phyloP scores from a whole-genome alignment of 2,797 vertebrate species.

The Girardinus metallicus region DNA sequence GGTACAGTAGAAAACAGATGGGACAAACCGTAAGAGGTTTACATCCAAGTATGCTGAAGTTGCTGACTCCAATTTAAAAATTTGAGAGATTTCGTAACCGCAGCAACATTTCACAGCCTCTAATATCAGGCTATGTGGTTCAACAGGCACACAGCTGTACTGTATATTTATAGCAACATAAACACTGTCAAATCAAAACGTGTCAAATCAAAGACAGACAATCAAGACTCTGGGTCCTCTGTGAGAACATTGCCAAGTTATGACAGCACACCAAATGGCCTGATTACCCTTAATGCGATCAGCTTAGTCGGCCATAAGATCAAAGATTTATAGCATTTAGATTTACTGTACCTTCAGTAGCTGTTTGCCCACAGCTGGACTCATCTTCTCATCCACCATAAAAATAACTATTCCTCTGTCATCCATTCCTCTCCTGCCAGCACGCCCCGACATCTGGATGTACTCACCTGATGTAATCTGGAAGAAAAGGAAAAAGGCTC shows the following conservation, averaged over 20 bases:
- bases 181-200: conserved; percentile 40
- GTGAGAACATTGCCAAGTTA: conserved; percentile 21
- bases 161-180: conserved; percentile 24
- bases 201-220: conserved; percentile 32
- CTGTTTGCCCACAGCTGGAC: conserved; percentile 94
- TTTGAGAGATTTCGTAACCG: conserved; percentile 17
- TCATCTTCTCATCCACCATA: conserved; percentile 99
- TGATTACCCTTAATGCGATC: neutral
- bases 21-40: neutral
- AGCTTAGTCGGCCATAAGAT: neutral
- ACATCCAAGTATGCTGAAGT: neutral
- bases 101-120: conserved; percentile 18
- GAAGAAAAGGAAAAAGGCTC: conserved; percentile 30
- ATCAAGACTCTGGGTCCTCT: conserved; percentile 11
- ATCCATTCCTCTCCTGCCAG: conserved; percentile 97
- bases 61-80: conserved; percentile 11
- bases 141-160: conserved; percentile 9
- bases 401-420: conserved; percentile 98
- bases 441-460: conserved; percentile 99
- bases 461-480: conserved; percentile 98
- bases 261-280: conserved; percentile 9
- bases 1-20: neutral
- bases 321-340: neutral
- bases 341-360: conserved; percentile 89
- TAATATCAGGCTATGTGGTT: conserved; percentile 25